Evolutionary conservation across 2,888 invertebrate species (phyloP).

Genomic region (Apodemia duryi): DNA sequence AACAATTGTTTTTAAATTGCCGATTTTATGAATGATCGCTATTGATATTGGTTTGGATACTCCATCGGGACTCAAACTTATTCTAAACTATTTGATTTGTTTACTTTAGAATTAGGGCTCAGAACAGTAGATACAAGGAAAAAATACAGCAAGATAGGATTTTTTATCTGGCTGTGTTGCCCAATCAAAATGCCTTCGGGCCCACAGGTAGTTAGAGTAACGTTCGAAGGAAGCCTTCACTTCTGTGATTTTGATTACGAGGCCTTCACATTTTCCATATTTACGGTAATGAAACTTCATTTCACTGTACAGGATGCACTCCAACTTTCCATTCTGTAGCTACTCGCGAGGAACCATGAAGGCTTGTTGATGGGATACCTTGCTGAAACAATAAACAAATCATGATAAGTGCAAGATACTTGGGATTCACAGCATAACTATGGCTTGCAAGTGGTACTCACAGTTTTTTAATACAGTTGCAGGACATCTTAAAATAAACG

Average conservation of each 20-base stretch:
- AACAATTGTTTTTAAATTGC: too few species aligned
- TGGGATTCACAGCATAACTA: neutral
- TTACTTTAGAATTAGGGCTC: neutral
- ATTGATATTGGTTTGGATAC: too few species aligned
- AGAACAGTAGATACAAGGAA: neutral
- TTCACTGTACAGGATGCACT: slow-evolving; percentile 6
- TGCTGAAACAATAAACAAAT: neutral
- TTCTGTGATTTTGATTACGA: neutral
- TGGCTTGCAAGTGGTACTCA: neutral
- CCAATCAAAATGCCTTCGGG: too few species aligned
- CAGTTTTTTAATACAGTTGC: neutral
- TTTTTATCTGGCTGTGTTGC: neutral
- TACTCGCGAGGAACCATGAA: neutral
- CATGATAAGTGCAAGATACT: neutral
- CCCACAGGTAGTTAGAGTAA: neutral
- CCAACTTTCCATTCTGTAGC: neutral
- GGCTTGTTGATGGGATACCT: neutral
- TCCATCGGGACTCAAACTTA: too few species aligned
- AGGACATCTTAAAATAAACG: neutral
- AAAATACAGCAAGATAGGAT: neutral
- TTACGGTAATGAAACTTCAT: slow-evolving; percentile 1
- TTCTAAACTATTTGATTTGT: neutral
- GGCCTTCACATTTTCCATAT: slow-evolving; percentile 5
- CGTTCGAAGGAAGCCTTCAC: neutral
- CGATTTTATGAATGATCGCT: too few species aligned